Conservation (phyloP, 2,888 invertebrate species). For the Limnephilus auricula region DNA sequence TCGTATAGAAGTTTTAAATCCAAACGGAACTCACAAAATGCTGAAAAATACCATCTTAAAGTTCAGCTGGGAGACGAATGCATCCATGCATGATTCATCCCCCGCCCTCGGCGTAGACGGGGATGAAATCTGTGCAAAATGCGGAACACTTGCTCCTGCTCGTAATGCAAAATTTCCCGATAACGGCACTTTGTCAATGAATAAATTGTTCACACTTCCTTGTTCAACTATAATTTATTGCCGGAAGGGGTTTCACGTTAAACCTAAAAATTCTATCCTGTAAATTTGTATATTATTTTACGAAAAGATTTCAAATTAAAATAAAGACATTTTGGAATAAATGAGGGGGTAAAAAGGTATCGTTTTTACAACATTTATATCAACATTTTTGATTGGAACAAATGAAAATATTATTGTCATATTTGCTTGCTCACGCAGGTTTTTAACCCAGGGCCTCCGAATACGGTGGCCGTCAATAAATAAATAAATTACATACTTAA, state of each 20-base stretch:
- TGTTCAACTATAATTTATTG: neutral
- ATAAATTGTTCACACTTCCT: neutral
- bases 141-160: neutral
- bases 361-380: no score
- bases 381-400: no score
- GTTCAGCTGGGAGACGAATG: neutral
- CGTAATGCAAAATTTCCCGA: neutral
- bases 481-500: no score
- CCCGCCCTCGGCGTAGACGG: neutral
- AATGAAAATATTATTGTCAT: no score
- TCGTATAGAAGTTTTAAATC: neutral
- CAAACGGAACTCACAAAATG: neutral
- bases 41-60: neutral
- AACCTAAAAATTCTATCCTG: neutral
- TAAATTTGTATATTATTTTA: neutral
- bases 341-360: neutral
- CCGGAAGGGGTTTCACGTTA: neutral
- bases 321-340: neutral
- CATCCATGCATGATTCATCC: neutral
- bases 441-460: no score
- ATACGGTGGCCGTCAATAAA: no score
- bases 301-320: neutral
- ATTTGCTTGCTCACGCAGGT: no score
- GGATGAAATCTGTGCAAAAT: neutral
- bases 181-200: constrained; percentile 20